A percentile compares a stretch with the other conserved stretches of the same genome.
phyloP scores from a whole-genome alignment of 2,888 invertebrate species.

The Perizoma affinitatum region DNA sequence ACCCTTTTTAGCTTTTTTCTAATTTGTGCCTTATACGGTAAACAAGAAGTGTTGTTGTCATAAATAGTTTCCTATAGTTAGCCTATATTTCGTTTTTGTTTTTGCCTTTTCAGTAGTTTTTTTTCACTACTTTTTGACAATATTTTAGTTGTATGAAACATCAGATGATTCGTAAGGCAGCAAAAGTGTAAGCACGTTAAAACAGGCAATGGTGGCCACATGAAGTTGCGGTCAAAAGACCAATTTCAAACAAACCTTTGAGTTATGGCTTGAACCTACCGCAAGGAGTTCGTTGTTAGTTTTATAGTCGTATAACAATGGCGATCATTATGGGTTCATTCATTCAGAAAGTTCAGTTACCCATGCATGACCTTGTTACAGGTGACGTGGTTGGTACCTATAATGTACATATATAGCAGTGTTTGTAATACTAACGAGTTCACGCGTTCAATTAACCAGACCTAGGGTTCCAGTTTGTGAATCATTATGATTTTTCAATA shows the following conservation, averaged over 20 bases:
- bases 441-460: too few species aligned
- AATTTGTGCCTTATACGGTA: too few species aligned
- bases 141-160: not conserved
- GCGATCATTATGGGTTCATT: slow-evolving; percentile 41
- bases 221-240: slow-evolving; percentile 11
- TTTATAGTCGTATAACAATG: slow-evolving; percentile 36
- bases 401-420: too few species aligned
- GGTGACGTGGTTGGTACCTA: slow-evolving; percentile 34
- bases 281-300: slow-evolving; percentile 31
- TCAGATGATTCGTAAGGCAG: not conserved
- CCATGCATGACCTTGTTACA: slow-evolving; percentile 47
- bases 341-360: slow-evolving; percentile 50
- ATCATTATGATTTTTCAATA: too few species aligned
- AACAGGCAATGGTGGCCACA: slow-evolving; percentile 11
- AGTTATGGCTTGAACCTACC: slow-evolving; percentile 36
- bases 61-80: too few species aligned
- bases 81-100: too few species aligned
- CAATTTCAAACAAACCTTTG: slow-evolving; percentile 18
- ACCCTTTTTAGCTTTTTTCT: too few species aligned
- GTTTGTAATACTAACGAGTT: too few species aligned
- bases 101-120: too few species aligned
- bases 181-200: slow-evolving; percentile 3
- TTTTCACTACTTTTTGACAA: not conserved
- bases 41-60: too few species aligned
- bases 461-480: too few species aligned